Conservation (phyloP, 2,113 vertebrate genomes). For the Calypte anna region DNA sequence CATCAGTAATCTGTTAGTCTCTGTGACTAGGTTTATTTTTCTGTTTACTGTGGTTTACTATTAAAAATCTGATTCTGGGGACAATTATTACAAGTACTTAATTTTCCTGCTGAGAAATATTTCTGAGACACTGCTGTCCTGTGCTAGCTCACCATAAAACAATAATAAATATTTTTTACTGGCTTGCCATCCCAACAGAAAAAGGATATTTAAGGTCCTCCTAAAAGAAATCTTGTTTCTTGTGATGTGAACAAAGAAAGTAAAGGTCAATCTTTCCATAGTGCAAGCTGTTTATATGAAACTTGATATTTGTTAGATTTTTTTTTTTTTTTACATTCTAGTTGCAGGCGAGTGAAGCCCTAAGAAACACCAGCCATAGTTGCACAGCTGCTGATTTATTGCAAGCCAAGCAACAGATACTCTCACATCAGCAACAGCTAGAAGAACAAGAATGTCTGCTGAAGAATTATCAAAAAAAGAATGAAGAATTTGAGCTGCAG, state of each 20-base stretch:
- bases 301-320: neutral
- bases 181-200: neutral
- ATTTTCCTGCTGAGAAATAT: neutral
- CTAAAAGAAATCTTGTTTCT: neutral
- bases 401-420: constrained; percentile 89
- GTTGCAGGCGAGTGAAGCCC: constrained; percentile 93
- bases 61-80: neutral
- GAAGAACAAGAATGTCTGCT: constrained; percentile 82
- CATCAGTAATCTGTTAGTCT: neutral
- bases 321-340: constrained; percentile 61
- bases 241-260: neutral
- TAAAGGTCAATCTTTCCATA: neutral
- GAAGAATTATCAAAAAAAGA: constrained; percentile 77
- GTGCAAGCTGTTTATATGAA: neutral
- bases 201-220: neutral
- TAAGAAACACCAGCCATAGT: constrained; percentile 91
- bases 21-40: neutral
- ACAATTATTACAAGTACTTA: neutral
- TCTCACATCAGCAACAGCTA: constrained; percentile 87
- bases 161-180: neutral
- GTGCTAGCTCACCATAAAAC: neutral
- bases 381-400: constrained; percentile 91
- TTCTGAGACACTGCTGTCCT: neutral
- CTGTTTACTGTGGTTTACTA: neutral
- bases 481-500: constrained; percentile 76